These are phyloP conservation scores for Pachycephus smyrnensis DNA, from an alignment of 2,888 invertebrate species.

Conservation along the genomic window DNA sequence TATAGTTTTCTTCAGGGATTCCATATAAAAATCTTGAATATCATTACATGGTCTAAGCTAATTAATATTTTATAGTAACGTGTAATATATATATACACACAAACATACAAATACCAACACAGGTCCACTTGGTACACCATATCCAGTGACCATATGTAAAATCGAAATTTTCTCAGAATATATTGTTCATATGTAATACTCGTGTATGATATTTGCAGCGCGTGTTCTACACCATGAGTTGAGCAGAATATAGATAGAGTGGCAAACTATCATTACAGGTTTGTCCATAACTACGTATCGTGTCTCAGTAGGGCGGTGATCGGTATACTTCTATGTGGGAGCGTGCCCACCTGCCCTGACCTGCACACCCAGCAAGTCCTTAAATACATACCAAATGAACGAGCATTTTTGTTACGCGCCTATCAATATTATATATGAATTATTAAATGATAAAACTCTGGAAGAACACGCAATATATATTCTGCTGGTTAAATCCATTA, in stretches of 20 bases:
- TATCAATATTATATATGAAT: conserved; percentile 21
- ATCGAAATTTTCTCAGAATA: neutral
- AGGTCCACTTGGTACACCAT: too few species aligned
- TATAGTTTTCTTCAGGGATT: neutral
- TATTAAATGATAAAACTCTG: neutral
- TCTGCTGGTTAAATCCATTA: neutral
- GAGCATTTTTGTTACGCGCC: conserved; percentile 29
- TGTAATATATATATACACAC: neutral
- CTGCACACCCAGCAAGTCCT: conserved; percentile 20
- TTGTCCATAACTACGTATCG: conserved; percentile 14
- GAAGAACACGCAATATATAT: neutral
- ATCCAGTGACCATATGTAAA: neutral
- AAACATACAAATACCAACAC: neutral
- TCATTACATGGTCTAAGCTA: neutral
- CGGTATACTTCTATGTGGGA: conserved; percentile 39
- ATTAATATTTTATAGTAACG: neutral
- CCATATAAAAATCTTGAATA: neutral
- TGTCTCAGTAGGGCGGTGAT: conserved; percentile 24
- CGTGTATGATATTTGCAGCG: neutral
- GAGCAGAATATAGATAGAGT: neutral
- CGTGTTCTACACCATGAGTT: neutral
- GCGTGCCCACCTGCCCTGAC: conserved; percentile 46
- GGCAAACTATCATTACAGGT: conserved; percentile 4
- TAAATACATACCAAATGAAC: conserved; percentile 22
- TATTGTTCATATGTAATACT: neutral